Conservation (phyloP, 1,140 invertebrate species). For the Lucilia sericata region DNA sequence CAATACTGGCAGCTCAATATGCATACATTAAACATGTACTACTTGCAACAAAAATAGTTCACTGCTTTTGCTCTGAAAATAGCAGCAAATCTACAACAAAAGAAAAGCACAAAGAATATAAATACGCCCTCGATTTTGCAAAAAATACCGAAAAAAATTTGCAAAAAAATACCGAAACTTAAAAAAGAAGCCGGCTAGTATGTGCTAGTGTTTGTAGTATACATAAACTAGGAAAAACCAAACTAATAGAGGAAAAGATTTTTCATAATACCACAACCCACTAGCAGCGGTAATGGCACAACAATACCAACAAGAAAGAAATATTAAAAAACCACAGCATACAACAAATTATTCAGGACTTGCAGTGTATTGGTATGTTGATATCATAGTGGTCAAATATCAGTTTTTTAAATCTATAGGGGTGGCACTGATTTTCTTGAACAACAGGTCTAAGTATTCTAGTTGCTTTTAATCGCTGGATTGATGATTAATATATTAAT, state of each 20-base stretch:
- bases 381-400: too few relatives aligned
- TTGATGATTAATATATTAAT: too few relatives aligned
- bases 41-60: constrained; percentile 41
- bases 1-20: constrained; percentile 63
- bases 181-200: not conserved
- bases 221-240: not conserved
- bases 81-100: not conserved
- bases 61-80: not conserved
- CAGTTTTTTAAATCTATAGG: too few relatives aligned
- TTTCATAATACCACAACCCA: not conserved
- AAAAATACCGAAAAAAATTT: too few relatives aligned
- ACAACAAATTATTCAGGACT: not conserved
- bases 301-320: not conserved
- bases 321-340: not conserved
- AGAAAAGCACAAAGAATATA: not conserved
- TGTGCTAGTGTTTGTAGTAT: not conserved
- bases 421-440: too few relatives aligned
- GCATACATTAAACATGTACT: constrained; percentile 25
- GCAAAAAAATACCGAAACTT: not conserved
- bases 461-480: too few relatives aligned
- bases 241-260: constrained; percentile 9
- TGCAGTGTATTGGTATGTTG: too few relatives aligned
- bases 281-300: not conserved
- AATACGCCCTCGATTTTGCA: not conserved
- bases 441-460: too few relatives aligned